Evolutionary conservation across 2,888 invertebrate genomes (phyloP).

Genomic region (Campoplex nolae): DNA sequence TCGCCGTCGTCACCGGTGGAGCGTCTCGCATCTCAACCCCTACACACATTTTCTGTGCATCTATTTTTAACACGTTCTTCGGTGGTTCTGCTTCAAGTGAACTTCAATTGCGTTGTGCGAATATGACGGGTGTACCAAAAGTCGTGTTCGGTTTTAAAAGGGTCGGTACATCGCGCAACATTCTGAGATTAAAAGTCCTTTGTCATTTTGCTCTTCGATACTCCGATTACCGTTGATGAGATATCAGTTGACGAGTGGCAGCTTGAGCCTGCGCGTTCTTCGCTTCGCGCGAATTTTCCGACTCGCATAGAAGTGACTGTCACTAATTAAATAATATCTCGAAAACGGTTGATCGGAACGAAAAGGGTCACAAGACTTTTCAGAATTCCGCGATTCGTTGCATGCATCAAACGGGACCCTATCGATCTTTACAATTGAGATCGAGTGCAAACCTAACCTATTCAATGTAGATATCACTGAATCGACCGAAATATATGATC

Average conservation of each 20-base stretch:
- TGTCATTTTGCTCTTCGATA: background rate
- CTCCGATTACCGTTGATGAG: background rate
- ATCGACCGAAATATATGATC: too few species aligned
- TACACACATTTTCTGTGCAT: conserved; percentile 5
- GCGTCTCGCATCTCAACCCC: conserved; percentile 16
- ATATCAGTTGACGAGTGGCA: background rate
- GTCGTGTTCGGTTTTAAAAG: background rate
- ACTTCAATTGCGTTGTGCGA: background rate
- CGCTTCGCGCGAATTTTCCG: background rate
- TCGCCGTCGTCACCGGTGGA: conserved; percentile 35
- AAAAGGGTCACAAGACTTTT: background rate
- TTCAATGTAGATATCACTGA: too few species aligned
- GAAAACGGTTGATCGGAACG: background rate
- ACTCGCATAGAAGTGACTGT: background rate
- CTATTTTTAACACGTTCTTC: conserved; percentile 42
- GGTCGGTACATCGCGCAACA: background rate
- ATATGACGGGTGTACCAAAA: background rate
- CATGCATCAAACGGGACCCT: too few species aligned
- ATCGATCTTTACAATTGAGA: too few species aligned
- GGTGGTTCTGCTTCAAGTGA: background rate
- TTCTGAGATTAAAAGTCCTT: background rate
- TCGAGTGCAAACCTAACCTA: too few species aligned
- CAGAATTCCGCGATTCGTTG: background rate
- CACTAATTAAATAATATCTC: background rate
- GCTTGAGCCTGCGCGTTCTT: background rate